Evolutionary conservation across 2,888 invertebrate genomes (phyloP).

Genomic region (Odontocolon sp.): DNA sequence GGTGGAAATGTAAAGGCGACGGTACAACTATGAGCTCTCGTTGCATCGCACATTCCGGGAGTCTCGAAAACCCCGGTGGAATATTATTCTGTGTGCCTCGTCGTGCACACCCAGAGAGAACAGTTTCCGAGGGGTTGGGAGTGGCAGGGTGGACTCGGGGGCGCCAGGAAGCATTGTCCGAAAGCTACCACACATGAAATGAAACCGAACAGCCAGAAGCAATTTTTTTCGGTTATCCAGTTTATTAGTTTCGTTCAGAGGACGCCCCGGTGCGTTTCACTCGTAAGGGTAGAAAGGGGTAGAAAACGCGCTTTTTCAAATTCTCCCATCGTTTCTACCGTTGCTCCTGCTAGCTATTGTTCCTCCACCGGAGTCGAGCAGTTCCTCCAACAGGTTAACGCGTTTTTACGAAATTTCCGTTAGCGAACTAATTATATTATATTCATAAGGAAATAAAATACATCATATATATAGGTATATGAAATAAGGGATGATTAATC

Average conservation of each 20-base stretch:
- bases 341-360: conserved; percentile 46
- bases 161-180: conserved; percentile 61
- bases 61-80: conserved; percentile 29
- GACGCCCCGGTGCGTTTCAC: conserved; percentile 50
- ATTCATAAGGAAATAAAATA: not conserved
- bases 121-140: conserved; percentile 38
- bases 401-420: conserved; percentile 1
- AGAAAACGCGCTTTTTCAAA: conserved; percentile 52
- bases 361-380: conserved; percentile 2
- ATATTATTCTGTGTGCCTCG: conserved; percentile 52
- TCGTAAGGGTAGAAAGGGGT: conserved; percentile 33
- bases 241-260: conserved; percentile 75
- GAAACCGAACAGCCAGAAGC: conserved; percentile 74
- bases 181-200: conserved; percentile 65
- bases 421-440: not conserved
- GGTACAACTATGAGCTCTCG: conserved; percentile 20
- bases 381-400: conserved; percentile 34
- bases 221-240: conserved; percentile 76
- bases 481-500: no score
- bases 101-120: conserved; percentile 30
- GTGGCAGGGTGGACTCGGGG: conserved; percentile 40
- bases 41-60: conserved; percentile 53
- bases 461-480: not conserved
- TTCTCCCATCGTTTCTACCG: conserved; percentile 34
- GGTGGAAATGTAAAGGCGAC: conserved; percentile 52